These are phyloP conservation scores for Tenebrosternarchus preto DNA, from an alignment of 2,113 vertebrate genomes.

Conservation along the genomic window DNA sequence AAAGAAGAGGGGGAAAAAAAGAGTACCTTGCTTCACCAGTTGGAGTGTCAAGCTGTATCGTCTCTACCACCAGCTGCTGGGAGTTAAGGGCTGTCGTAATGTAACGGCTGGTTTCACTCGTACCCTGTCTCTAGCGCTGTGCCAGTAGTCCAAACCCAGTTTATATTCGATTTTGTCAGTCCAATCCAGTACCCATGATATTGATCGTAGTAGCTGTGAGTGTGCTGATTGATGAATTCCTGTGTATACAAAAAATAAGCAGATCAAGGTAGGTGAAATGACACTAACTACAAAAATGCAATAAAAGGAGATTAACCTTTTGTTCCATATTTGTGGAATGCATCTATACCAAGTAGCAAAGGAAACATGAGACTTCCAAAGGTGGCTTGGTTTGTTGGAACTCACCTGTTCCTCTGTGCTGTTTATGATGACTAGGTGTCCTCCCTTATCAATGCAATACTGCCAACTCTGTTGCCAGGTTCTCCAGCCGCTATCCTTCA, in stretches of 20 bases:
- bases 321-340: too few species aligned
- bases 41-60: background rate
- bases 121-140: constrained; percentile 19
- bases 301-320: too few species aligned
- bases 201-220: background rate
- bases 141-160: constrained; percentile 38
- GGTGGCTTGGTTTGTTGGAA: background rate
- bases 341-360: too few species aligned
- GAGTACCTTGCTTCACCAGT: background rate
- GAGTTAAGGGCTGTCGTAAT: too few species aligned
- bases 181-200: constrained; percentile 55
- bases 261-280: background rate
- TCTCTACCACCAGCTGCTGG: too few species aligned
- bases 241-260: constrained; percentile 6
- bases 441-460: constrained; percentile 19
- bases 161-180: background rate
- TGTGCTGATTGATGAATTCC: constrained; percentile 45
- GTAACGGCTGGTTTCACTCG: background rate
- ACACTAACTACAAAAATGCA: background rate
- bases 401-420: constrained; percentile 46
- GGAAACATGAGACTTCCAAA: too few species aligned
- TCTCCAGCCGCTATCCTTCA: accelerated
- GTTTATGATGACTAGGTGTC: constrained; percentile 45
- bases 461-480: constrained; percentile 3
- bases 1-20: background rate